phyloP scores from a whole-genome alignment of 2,797 vertebrate species.

The Sarcoramphus papa region DNA sequence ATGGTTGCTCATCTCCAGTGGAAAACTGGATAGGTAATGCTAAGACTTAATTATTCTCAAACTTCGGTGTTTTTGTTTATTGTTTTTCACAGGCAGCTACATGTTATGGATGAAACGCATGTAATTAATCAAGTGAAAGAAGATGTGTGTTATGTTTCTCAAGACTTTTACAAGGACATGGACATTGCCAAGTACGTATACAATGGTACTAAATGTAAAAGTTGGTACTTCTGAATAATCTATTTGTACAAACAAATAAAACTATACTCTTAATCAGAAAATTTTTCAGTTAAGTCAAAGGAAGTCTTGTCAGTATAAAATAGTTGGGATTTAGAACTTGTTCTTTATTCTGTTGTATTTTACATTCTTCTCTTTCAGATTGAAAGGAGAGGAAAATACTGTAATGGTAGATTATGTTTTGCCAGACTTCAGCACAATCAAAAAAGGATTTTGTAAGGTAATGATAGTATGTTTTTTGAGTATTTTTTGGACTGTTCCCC shows the following conservation, averaged over 20 bases:
- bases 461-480: neutral
- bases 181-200: slow-evolving; percentile 88
- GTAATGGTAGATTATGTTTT: slow-evolving; percentile 95
- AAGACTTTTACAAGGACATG: slow-evolving; percentile 96
- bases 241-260: neutral
- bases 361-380: slow-evolving; percentile 72
- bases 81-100: slow-evolving; percentile 82
- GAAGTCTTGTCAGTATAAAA: neutral
- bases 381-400: slow-evolving; percentile 92
- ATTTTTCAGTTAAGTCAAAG: neutral
- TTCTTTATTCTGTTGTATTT: neutral
- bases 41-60: neutral
- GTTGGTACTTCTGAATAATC: neutral
- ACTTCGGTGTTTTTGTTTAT: neutral
- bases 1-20: neutral
- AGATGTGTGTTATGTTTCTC: slow-evolving; percentile 96
- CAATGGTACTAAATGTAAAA: neutral
- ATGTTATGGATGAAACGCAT: slow-evolving; percentile 98
- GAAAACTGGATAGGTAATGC: neutral
- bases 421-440: slow-evolving; percentile 97
- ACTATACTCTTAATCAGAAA: neutral
- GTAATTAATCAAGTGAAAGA: slow-evolving; percentile 99
- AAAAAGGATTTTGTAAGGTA: slow-evolving; percentile 98
- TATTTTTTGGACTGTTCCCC: neutral
- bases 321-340: neutral